Evolutionary conservation across 1,140 invertebrate species (phyloP).

Genomic region (Lutraria rhynchaena): DNA sequence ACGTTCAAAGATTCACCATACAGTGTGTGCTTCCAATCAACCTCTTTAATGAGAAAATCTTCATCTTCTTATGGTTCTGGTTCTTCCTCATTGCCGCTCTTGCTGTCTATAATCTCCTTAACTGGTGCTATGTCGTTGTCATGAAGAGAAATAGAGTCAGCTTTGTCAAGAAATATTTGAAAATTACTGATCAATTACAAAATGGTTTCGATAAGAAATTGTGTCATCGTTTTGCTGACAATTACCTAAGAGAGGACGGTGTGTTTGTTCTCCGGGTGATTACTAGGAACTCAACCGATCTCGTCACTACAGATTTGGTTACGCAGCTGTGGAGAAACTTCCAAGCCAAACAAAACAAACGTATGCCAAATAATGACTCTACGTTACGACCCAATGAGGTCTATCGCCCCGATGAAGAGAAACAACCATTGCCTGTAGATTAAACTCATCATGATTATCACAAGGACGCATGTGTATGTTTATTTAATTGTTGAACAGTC

Average conservation of each 20-base stretch:
- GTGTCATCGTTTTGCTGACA: constrained; percentile 69
- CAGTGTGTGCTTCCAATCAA: constrained; percentile 84
- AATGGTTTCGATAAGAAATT: constrained; percentile 66
- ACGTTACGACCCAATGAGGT: constrained; percentile 51
- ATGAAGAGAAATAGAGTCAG: constrained; percentile 67
- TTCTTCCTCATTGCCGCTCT: constrained; percentile 64
- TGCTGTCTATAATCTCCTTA: constrained; percentile 45
- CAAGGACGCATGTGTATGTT: no score
- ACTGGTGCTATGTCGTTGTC: constrained; percentile 66
- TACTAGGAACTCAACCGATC: constrained; percentile 79
- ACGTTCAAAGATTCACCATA: constrained; percentile 75
- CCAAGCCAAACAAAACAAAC: constrained; percentile 61
- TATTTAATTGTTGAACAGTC: no score
- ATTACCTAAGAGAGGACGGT: constrained; percentile 77
- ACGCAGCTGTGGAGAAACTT: constrained; percentile 77
- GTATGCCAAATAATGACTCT: constrained; percentile 31
- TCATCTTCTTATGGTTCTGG: constrained; percentile 76
- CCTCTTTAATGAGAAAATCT: constrained; percentile 84
- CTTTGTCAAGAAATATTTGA: constrained; percentile 71
- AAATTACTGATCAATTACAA: constrained; percentile 58
- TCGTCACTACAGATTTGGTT: constrained; percentile 78
- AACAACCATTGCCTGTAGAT: constrained; percentile 38
- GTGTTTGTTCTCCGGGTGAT: constrained; percentile 78
- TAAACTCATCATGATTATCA: no score
- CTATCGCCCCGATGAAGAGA: constrained; percentile 19